Evolutionary conservation across 2,797 vertebrate genomes (phyloP).

Genomic region (Gastrophryne carolinensis): DNA sequence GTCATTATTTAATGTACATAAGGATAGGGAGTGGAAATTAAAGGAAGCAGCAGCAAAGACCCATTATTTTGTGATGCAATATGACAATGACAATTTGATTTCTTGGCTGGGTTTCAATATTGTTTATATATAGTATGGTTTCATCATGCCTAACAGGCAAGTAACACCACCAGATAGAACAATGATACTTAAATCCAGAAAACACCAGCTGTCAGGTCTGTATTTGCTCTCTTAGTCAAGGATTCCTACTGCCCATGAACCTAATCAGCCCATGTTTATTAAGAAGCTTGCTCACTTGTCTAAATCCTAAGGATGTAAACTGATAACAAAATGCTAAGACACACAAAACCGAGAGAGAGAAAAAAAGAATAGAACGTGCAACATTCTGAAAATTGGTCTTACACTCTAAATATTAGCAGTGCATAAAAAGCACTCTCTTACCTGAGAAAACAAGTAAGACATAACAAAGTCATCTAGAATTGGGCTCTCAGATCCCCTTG

Average conservation of each 20-base stretch:
- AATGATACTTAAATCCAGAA: conserved; percentile 8
- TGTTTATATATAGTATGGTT: conserved; percentile 5
- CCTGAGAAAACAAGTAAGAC: conserved; percentile 91
- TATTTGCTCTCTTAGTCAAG: conserved; percentile 5
- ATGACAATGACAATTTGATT: too few relatives aligned
- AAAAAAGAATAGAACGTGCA: neutral
- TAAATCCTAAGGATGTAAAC: neutral
- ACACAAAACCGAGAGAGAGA: neutral
- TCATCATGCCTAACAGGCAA: neutral
- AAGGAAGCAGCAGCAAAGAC: neutral
- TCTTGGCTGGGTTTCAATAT: neutral
- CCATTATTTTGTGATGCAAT: conserved; percentile 9
- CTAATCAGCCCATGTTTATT: conserved; percentile 12
- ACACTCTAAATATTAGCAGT: neutral
- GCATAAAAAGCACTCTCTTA: conserved; percentile 56
- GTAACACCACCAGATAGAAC: conserved; percentile 2
- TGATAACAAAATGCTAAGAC: conserved; percentile 16
- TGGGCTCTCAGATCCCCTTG: conserved; percentile 82
- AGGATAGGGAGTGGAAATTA: neutral
- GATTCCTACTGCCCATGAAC: conserved; percentile 4
- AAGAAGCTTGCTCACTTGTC: neutral
- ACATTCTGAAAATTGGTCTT: neutral
- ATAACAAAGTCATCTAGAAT: conserved; percentile 88
- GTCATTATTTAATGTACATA: neutral
- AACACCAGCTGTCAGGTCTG: conserved; percentile 22